phyloP scores from a whole-genome alignment of 2,888 invertebrate genomes.

The Dryobota labecula region DNA sequence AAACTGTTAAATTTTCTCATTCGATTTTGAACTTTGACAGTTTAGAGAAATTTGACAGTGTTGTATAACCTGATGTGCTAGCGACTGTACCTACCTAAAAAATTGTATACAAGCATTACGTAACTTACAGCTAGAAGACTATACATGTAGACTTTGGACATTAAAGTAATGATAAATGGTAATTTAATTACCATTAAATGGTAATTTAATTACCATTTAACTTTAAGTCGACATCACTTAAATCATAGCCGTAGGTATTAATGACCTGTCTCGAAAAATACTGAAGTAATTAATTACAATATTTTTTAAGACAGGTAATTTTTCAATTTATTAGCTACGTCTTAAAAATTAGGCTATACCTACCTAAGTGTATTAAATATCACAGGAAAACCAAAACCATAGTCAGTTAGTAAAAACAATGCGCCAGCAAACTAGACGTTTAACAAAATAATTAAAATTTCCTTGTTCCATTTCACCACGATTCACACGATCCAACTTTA shows the following conservation, averaged over 20 bases:
- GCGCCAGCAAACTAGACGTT: neutral
- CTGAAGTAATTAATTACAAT: neutral
- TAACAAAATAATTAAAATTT: neutral
- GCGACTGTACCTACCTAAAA: too few relatives aligned
- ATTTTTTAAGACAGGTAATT: neutral
- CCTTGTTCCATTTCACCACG: slow-evolving; percentile 1
- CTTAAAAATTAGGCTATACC: neutral
- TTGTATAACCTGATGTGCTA: too few relatives aligned
- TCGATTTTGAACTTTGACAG: too few relatives aligned
- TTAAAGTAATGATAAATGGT: neutral
- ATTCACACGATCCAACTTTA: neutral
- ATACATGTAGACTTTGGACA: neutral
- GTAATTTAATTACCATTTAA: too few relatives aligned
- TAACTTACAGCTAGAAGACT: neutral
- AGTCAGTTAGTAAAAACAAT: neutral
- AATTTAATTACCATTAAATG: too few relatives aligned
- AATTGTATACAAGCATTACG: neutral
- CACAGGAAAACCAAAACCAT: slow-evolving; percentile 20
- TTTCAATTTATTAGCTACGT: slow-evolving; percentile 2
- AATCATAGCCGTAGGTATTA: too few relatives aligned
- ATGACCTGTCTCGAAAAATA: too few relatives aligned
- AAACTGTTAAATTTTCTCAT: too few relatives aligned
- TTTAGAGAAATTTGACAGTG: too few relatives aligned
- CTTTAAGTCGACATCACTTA: too few relatives aligned
- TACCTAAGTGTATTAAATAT: slow-evolving; percentile 3